Evolutionary conservation across 2,113 vertebrate species (phyloP), one percentile per base, ranked within the genome.

Genomic region (Chaetops frenatus): DNA sequence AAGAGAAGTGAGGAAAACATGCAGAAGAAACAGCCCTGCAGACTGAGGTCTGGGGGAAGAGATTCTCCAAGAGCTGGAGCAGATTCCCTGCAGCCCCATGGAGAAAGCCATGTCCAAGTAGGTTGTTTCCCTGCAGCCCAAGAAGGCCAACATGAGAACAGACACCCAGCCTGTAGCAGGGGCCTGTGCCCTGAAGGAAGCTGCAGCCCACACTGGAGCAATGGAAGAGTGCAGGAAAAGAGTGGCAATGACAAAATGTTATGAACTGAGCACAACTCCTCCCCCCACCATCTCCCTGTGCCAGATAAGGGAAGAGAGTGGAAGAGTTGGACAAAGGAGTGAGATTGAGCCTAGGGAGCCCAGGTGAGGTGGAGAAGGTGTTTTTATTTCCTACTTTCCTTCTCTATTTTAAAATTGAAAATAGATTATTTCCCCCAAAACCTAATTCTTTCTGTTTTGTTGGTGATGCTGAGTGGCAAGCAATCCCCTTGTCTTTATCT

Each of bases 251-350:
- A 23, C 6, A 3, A 74, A 22, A 15, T 8, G 7, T 9, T 10
- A 19, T 7, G 11, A 71, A 24, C n/a, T 8, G 42, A 48, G 12
- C 24, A 62, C n/a, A 62, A 5, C 0, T 5, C 19, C 24, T 5
- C 20, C 10, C 8, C 10, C 6, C 7, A 9, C 15, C 28, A 25
- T 10, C 3, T 3, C 2, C 3, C 31, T 40, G 8, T 40, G 25
- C 42, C 35, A 44, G 1, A 28, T 2, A 1, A 1, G 8, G 7
- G 4, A 10, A n/a, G 3, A 1, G 12, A 2, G 5, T 25, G 18
- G 48, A 36, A 67, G 6, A 36, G 5, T 2, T 23, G 9, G 17
- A 42, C 2, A 6, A 76, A 58, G 13, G n/a, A 54, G 11, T 9
- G 19, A 86, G 7, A 3, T 10, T 91, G 36, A 74, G 18, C 42